Percentiles rank a stretch among this genome's conserved stretches.
Conservation (phyloP, 2,113 vertebrate genomes). For the Brachionichthys hirsutus region DNA sequence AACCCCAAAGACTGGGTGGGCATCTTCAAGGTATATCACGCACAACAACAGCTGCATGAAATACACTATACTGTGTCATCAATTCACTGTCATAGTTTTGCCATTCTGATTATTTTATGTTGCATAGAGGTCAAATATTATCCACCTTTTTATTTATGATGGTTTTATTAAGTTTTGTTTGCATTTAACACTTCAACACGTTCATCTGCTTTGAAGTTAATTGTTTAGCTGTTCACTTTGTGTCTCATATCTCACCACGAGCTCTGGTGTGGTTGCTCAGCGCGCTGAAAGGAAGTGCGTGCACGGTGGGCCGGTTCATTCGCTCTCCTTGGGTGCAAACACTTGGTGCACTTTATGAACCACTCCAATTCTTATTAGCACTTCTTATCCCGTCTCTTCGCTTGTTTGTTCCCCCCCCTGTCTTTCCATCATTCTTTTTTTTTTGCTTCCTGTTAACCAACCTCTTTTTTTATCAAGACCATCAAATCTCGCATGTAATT, state of each 20-base stretch:
- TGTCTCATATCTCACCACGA: slow-evolving; percentile 41
- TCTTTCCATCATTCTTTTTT: slow-evolving; percentile 50
- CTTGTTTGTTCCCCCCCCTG: slow-evolving; percentile 27
- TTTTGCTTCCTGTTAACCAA: slow-evolving; percentile 39
- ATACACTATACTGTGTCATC: not conserved
- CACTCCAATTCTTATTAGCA: slow-evolving; percentile 64
- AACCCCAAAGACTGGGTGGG: slow-evolving; percentile 98
- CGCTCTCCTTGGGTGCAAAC: slow-evolving; percentile 55
- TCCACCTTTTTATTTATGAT: slow-evolving; percentile 36
- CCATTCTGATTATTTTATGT: slow-evolving; percentile 11
- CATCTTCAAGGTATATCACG: slow-evolving; percentile 90
- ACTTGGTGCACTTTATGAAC: slow-evolving; percentile 66
- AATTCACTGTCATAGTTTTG: slow-evolving; percentile 6
- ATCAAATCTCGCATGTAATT: slow-evolving; percentile 77
- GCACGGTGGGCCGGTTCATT: slow-evolving; percentile 49
- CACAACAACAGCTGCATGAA: slow-evolving; percentile 21
- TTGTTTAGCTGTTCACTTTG: slow-evolving; percentile 42
- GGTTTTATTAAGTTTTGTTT: slow-evolving; percentile 53
- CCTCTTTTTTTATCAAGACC: slow-evolving; percentile 71
- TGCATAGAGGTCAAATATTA: slow-evolving; percentile 10
- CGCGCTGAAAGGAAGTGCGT: slow-evolving; percentile 51
- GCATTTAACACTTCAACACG: slow-evolving; percentile 43
- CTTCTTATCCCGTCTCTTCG: slow-evolving; percentile 15
- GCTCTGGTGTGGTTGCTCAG: slow-evolving; percentile 64
- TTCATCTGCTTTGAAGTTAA: slow-evolving; percentile 45